A percentile compares a stretch with the other conserved stretches of the same genome.
Evolutionary conservation across 2,113 vertebrate genomes (phyloP).

Genomic region (Grantiella picta): DNA sequence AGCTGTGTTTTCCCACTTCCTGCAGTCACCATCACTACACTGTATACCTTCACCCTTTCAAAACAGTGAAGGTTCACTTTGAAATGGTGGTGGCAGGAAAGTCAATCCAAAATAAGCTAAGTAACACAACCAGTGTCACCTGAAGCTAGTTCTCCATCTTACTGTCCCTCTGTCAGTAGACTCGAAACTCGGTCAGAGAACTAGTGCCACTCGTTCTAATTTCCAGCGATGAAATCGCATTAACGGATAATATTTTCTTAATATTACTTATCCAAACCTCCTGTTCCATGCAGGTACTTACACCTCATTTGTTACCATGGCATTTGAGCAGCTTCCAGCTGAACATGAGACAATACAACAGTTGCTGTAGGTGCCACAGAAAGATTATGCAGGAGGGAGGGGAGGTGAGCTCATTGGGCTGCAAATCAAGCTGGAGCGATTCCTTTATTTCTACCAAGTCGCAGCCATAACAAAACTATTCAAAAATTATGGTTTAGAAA

Average conservation of each 20-base stretch:
- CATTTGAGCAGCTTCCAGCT: constrained; percentile 43
- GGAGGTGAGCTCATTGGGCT: neutral
- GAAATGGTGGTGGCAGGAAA: neutral
- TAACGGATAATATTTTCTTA: constrained; percentile 24
- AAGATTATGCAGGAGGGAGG: neutral
- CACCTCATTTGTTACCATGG: constrained; percentile 53
- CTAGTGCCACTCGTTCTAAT: neutral
- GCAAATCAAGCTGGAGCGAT: neutral
- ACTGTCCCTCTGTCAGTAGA: too few relatives aligned
- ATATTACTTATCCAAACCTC: neutral
- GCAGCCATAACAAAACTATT: neutral
- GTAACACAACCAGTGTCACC: neutral
- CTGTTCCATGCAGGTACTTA: constrained; percentile 19
- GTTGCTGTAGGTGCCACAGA: neutral
- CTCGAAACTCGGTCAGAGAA: neutral
- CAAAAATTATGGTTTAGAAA: neutral
- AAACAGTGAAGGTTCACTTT: neutral
- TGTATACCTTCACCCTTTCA: neutral
- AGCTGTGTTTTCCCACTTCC: neutral
- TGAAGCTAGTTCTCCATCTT: neutral
- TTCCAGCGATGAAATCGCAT: neutral
- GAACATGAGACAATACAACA: neutral
- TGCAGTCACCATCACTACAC: neutral
- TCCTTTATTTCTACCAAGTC: neutral
- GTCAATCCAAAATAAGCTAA: neutral